Conservation (phyloP, 2,888 invertebrate species). For the Halocaridina rubra region DNA sequence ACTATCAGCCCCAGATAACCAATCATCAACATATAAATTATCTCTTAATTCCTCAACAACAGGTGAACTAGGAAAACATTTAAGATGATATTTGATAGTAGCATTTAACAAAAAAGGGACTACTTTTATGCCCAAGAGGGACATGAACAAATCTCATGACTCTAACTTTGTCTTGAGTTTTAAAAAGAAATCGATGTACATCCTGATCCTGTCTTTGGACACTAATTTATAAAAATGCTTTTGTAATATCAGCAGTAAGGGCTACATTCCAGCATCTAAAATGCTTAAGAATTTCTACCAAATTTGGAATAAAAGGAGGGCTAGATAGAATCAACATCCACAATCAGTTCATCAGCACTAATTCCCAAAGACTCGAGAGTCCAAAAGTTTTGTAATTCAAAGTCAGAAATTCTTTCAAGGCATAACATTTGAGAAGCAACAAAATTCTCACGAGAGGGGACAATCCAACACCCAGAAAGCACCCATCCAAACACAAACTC, state of each 20-base stretch:
- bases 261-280: background rate
- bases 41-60: background rate
- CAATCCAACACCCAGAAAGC: background rate
- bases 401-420: background rate
- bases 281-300: background rate
- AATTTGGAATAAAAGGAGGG: background rate
- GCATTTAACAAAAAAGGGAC: background rate
- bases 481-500: background rate
- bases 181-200: background rate
- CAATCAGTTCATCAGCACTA: background rate
- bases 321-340: background rate
- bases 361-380: background rate
- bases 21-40: background rate
- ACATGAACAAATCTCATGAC: background rate
- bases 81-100: background rate
- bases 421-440: too few relatives aligned
- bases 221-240: conserved; percentile 1
- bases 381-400: background rate
- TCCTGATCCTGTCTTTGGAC: background rate
- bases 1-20: background rate
- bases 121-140: background rate
- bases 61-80: background rate
- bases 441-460: background rate
- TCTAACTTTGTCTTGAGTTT: background rate
- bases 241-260: background rate